These are phyloP conservation scores for Tauraco hartlaubi DNA, from an alignment of 2,797 vertebrate species.

Conservation along the genomic window DNA sequence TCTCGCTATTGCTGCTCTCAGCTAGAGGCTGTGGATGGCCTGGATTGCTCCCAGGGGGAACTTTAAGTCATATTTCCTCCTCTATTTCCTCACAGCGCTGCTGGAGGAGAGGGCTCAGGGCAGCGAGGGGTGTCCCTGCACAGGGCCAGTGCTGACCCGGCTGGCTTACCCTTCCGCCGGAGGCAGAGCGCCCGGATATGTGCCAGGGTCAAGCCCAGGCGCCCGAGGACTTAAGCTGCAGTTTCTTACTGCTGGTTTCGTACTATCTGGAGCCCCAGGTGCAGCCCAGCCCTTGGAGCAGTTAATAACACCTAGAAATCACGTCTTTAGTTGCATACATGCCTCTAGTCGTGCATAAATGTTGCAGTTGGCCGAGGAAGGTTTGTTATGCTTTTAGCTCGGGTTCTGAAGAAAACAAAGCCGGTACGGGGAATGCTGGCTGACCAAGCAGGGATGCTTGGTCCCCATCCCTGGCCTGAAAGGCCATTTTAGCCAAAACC, in stretches of 20 bases:
- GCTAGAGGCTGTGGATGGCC: background rate
- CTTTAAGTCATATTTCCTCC: background rate
- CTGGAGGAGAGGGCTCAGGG: background rate
- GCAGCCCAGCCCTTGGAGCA: background rate
- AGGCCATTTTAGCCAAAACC: background rate
- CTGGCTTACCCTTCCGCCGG: background rate
- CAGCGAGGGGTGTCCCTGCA: rapidly evolving
- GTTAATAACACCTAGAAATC: background rate
- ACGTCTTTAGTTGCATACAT: background rate
- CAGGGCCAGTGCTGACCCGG: rapidly evolving
- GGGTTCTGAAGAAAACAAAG: background rate
- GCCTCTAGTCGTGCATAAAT: background rate
- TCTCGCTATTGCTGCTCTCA: background rate
- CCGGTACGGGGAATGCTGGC: background rate
- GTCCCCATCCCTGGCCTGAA: background rate
- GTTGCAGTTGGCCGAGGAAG: background rate
- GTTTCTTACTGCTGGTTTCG: background rate
- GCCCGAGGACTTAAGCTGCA: background rate
- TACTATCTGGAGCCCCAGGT: background rate
- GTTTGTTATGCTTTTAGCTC: background rate
- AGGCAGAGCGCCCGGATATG: background rate
- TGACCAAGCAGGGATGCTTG: background rate
- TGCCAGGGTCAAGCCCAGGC: background rate
- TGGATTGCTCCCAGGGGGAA: background rate
- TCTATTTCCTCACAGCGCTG: rapidly evolving